Conservation (phyloP, 2,888 invertebrate genomes). For the Campoplex nolae region DNA sequence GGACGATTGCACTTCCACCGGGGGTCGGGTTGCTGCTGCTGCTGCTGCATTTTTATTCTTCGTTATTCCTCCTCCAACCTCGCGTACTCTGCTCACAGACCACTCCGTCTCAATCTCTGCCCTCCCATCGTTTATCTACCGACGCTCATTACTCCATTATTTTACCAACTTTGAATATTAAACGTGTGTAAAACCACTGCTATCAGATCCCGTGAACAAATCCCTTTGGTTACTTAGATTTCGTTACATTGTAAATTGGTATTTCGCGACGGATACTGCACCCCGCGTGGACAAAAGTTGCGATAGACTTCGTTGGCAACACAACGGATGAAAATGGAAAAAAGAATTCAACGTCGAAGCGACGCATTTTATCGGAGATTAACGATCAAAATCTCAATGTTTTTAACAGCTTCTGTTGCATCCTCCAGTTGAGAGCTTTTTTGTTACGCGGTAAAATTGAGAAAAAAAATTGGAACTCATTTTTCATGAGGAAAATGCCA, state of each 20-base stretch:
- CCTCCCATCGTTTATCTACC: constrained; percentile 40
- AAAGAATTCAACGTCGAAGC: too few relatives aligned
- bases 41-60: constrained; percentile 57
- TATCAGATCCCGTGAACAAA: background rate
- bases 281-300: too few relatives aligned
- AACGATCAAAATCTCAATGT: too few relatives aligned
- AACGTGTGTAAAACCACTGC: background rate
- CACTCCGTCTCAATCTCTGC: background rate
- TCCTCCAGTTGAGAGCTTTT: too few relatives aligned
- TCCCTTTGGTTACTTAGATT: background rate
- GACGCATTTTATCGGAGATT: too few relatives aligned
- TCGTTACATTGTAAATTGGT: background rate
- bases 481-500: too few relatives aligned
- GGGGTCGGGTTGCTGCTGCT: constrained; percentile 25
- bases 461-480: too few relatives aligned
- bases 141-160: constrained; percentile 53
- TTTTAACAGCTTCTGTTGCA: too few relatives aligned
- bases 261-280: too few relatives aligned
- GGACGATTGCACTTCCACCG: constrained; percentile 71
- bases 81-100: constrained; percentile 11
- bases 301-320: too few relatives aligned
- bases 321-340: too few relatives aligned
- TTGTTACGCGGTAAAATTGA: too few relatives aligned
- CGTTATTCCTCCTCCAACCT: constrained; percentile 29
- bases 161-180: constrained; percentile 49